Conservation (phyloP, 2,888 invertebrate genomes). For the Drosophila bunnanda region DNA sequence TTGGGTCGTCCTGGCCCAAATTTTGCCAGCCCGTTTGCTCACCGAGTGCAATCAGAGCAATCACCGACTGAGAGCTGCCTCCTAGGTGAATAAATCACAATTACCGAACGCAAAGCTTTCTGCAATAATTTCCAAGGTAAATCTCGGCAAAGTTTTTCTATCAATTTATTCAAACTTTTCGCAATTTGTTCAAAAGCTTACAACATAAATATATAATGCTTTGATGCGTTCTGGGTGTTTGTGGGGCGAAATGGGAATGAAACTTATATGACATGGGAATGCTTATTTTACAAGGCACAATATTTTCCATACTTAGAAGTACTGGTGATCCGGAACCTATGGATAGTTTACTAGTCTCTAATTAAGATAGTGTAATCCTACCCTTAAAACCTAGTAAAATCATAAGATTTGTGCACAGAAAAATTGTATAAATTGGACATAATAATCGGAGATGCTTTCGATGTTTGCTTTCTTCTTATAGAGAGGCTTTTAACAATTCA, state of each 20-base stretch:
- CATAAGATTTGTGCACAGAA: slow-evolving; percentile 50
- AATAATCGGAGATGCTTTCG: neutral
- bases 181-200: slow-evolving; percentile 35
- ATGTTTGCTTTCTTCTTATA: too few species aligned
- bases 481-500: neutral
- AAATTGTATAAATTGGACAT: neutral
- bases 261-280: slow-evolving; percentile 9
- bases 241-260: slow-evolving; percentile 1
- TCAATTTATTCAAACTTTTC: slow-evolving; percentile 47
- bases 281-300: slow-evolving; percentile 63
- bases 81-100: slow-evolving; percentile 42
- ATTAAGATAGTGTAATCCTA: slow-evolving; percentile 47
- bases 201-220: slow-evolving; percentile 28
- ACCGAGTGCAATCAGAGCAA: slow-evolving; percentile 40
- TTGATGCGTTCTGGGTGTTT: slow-evolving; percentile 15
- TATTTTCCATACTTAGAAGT: slow-evolving; percentile 49
- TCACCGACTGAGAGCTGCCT: slow-evolving; percentile 7
- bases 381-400: slow-evolving; percentile 77
- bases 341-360: slow-evolving; percentile 33
- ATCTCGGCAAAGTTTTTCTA: slow-evolving; percentile 26
- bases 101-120: slow-evolving; percentile 35
- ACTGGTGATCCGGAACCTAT: slow-evolving; percentile 71
- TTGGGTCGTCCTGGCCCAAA: slow-evolving; percentile 12
- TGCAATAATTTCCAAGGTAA: slow-evolving; percentile 20
- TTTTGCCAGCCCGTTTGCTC: slow-evolving; percentile 28